phyloP scores from a whole-genome alignment of 2,797 vertebrate genomes.

The Sphenodon punctatus region DNA sequence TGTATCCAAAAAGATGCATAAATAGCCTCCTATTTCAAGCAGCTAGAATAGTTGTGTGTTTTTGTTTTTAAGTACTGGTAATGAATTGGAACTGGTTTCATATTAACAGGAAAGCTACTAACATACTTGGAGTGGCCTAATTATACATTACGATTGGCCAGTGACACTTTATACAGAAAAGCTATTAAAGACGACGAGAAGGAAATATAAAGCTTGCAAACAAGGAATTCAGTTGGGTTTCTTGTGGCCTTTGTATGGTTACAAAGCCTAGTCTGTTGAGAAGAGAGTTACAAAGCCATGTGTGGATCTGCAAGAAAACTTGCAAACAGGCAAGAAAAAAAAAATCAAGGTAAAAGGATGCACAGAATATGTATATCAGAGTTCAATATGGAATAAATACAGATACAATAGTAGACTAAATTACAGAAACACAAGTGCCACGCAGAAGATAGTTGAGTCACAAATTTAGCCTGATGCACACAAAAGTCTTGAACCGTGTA shows the following conservation, averaged over 20 bases:
- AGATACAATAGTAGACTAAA: not conserved
- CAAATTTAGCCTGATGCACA: not conserved
- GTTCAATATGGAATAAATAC: constrained; percentile 59
- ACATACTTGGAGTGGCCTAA: constrained; percentile 52
- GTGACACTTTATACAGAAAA: constrained; percentile 25
- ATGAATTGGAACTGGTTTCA: constrained; percentile 36
- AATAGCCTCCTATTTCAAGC: constrained; percentile 59
- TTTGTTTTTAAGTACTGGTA: constrained; percentile 51
- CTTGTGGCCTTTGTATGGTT: constrained; percentile 25
- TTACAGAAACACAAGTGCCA: constrained; percentile 9
- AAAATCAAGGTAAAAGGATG: constrained; percentile 47
- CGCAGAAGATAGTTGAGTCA: constrained; percentile 26
- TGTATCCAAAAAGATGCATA: constrained; percentile 36
- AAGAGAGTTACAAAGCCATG: constrained; percentile 22
- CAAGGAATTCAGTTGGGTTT: constrained; percentile 39
- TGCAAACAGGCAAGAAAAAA: constrained; percentile 43
- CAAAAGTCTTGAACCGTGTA: not conserved
- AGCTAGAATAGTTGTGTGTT: constrained; percentile 13
- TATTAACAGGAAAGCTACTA: constrained; percentile 31
- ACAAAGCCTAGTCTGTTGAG: constrained; percentile 20
- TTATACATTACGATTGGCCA: constrained; percentile 54
- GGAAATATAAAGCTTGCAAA: constrained; percentile 16
- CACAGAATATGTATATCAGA: constrained; percentile 45
- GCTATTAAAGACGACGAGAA: constrained; percentile 20
- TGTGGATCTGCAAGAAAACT: constrained; percentile 44